A percentile compares a stretch with the other conserved stretches of the same genome.
Conservation (phyloP, 2,113 vertebrate species). For the Trogon melanurus region DNA sequence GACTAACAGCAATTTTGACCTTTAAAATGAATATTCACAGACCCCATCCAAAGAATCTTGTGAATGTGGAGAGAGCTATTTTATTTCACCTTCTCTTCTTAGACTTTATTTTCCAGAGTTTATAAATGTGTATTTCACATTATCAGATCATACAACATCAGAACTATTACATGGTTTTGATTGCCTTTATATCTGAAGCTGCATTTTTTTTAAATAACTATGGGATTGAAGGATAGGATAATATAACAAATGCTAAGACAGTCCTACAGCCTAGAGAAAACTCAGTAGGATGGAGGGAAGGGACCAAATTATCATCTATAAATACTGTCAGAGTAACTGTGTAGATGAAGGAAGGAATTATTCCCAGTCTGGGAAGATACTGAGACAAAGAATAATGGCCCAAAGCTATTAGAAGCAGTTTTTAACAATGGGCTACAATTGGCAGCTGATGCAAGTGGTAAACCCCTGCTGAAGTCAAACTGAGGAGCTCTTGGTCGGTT, state of each 20-base stretch:
- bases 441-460: background rate
- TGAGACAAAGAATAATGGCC: slow-evolving; percentile 16
- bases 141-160: background rate
- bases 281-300: slow-evolving; percentile 3
- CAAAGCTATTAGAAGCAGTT: background rate
- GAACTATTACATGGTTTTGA: background rate
- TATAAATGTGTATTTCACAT: background rate
- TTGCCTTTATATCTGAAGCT: background rate
- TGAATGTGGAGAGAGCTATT: background rate
- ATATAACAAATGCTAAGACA: background rate
- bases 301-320: background rate
- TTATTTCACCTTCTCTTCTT: background rate
- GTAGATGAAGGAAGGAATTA: slow-evolving; percentile 30
- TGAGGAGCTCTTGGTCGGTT: background rate
- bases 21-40: background rate
- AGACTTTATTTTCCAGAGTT: background rate
- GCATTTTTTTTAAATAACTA: background rate
- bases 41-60: background rate
- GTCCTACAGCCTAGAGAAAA: background rate
- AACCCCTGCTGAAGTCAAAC: background rate
- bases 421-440: background rate
- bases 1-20: background rate
- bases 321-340: slow-evolving; percentile 16
- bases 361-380: background rate
- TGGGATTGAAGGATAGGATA: background rate